A percentile compares a stretch with the other conserved stretches of the same genome.
Conservation (phyloP, 2,888 invertebrate genomes). For the Cephus pulcher region DNA sequence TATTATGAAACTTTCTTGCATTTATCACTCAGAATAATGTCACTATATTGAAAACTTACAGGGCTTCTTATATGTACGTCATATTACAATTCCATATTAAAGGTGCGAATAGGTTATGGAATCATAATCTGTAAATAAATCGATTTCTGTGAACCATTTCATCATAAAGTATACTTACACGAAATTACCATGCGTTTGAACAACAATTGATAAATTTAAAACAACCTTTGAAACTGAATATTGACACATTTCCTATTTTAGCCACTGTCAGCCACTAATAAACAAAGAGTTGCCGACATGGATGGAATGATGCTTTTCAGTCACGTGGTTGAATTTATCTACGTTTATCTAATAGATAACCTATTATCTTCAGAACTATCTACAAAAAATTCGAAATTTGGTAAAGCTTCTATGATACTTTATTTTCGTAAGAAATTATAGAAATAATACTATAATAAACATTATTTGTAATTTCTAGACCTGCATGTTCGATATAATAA, state of each 20-base stretch:
- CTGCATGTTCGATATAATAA: background rate
- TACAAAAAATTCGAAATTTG: background rate
- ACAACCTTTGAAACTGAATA: background rate
- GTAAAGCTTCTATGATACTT: background rate
- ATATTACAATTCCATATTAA: background rate
- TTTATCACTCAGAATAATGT: background rate
- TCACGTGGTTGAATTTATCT: background rate
- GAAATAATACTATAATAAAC: background rate
- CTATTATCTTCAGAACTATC: background rate
- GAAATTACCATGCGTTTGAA: background rate
- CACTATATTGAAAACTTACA: background rate
- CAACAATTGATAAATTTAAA: background rate
- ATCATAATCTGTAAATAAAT: background rate
- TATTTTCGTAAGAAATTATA: background rate
- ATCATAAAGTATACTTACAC: background rate
- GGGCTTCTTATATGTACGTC: background rate
- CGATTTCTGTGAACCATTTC: background rate
- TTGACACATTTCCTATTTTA: background rate
- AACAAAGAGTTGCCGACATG: background rate
- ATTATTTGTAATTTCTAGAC: background rate
- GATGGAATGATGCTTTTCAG: background rate
- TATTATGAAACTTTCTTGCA: background rate
- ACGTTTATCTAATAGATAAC: background rate
- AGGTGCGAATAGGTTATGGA: background rate
- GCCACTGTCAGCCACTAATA: background rate